Percentiles rank a stretch among this genome's conserved stretches.
Evolutionary conservation across 2,888 invertebrate genomes (phyloP).

Genomic region (Lutraria lutraria): DNA sequence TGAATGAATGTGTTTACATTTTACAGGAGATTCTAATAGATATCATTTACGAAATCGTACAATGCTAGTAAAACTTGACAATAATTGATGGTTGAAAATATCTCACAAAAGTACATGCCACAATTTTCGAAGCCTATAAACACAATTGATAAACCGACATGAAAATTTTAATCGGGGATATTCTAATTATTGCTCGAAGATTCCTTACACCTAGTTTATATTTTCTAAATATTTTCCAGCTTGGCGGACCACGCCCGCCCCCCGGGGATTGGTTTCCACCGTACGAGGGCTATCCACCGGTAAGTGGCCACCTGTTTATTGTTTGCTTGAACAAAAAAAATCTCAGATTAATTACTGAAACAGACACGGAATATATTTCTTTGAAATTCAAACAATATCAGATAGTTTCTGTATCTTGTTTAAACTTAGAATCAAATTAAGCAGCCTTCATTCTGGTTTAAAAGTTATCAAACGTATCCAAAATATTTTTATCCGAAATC

Average conservation of each 20-base stretch:
- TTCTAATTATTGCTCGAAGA: background rate
- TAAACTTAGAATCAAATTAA: background rate
- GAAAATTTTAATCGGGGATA: background rate
- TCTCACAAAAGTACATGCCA: too few relatives aligned
- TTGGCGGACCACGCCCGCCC: slow-evolving; percentile 64
- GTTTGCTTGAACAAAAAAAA: background rate
- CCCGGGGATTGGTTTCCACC: slow-evolving; percentile 71
- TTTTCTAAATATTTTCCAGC: slow-evolving; percentile 48
- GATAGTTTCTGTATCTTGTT: background rate
- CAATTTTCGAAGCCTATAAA: too few relatives aligned
- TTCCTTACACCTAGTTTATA: background rate
- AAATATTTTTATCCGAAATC: background rate
- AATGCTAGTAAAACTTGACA: background rate
- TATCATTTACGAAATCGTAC: background rate
- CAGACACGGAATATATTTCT: slow-evolving; percentile 18
- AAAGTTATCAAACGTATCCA: background rate
- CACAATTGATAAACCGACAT: background rate
- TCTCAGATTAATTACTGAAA: slow-evolving; percentile 6
- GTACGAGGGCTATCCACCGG: slow-evolving; percentile 70
- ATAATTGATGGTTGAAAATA: background rate
- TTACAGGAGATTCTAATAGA: background rate
- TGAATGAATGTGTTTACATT: background rate
- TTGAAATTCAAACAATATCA: slow-evolving; percentile 15
- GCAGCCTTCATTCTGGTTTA: background rate
- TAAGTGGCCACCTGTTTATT: slow-evolving; percentile 36